phyloP scores from a whole-genome alignment of 1,140 invertebrate genomes.

The Diachasma alloeum region DNA sequence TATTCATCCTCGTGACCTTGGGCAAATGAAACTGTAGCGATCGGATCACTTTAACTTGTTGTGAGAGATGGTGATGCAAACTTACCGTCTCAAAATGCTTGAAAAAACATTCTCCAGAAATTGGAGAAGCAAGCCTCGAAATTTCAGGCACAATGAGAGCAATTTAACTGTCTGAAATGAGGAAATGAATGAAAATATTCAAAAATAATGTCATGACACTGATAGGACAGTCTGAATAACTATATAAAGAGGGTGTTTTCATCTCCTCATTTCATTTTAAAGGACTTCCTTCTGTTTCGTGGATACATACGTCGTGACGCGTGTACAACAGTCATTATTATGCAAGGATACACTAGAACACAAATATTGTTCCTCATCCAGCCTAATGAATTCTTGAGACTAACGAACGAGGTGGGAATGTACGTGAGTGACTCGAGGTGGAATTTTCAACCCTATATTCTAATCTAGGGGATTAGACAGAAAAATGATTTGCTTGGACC shows the following conservation, averaged over 20 bases:
- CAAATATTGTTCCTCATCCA: slow-evolving; percentile 39
- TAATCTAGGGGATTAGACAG: too few relatives aligned
- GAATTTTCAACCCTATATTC: not conserved
- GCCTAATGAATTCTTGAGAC: slow-evolving; percentile 15
- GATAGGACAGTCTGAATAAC: not conserved
- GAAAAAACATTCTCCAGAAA: not conserved
- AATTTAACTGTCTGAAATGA: not conserved
- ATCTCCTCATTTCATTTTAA: not conserved
- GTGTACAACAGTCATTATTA: not conserved
- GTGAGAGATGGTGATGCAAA: not conserved
- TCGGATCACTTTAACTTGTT: not conserved
- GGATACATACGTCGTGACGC: not conserved
- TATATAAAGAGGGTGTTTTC: not conserved
- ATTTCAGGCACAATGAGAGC: not conserved
- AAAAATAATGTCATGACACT: not conserved
- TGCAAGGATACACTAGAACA: slow-evolving; percentile 14
- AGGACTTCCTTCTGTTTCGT: not conserved
- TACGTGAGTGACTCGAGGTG: not conserved
- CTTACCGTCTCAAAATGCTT: not conserved
- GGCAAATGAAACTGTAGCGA: too few relatives aligned
- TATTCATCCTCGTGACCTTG: too few relatives aligned
- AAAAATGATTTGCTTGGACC: too few relatives aligned
- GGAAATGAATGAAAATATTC: not conserved
- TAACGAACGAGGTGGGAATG: not conserved
- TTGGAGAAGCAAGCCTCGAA: slow-evolving; percentile 22